A percentile compares a stretch with the other conserved stretches of the same genome.
phyloP scores from a whole-genome alignment of 2,888 invertebrate genomes.

The Amphipoea lucens region DNA sequence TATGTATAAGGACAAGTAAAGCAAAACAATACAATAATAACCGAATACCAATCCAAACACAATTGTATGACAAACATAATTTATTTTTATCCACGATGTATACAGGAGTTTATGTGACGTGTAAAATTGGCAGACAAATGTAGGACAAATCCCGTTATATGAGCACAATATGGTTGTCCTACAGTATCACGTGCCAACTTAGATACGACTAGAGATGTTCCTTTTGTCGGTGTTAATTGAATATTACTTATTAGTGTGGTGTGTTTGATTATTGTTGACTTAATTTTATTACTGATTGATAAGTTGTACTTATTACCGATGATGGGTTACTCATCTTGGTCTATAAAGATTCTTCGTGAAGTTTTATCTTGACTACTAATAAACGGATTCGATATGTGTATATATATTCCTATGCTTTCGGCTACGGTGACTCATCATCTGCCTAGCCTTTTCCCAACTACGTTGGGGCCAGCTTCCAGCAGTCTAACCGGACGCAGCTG shows the following conservation, averaged over 20 bases:
- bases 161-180: conserved; percentile 53
- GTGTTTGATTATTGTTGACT: not conserved
- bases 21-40: not conserved
- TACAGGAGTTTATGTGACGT: conserved; percentile 42
- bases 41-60: conserved; percentile 3
- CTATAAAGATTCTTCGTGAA: not conserved
- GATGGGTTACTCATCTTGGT: not conserved
- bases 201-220: conserved; percentile 73
- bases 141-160: conserved; percentile 47
- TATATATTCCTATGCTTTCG: not conserved
- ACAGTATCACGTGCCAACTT: conserved; percentile 53
- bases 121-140: conserved; percentile 43
- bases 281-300: not conserved
- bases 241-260: conserved; percentile 8
- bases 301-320: not conserved
- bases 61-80: conserved; percentile 17
- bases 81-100: conserved; percentile 27
- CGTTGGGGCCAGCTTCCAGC: not conserved
- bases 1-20: not conserved
- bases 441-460: not conserved
- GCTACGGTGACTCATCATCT: not conserved
- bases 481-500: not conserved
- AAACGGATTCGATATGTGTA: not conserved
- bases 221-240: conserved; percentile 58
- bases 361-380: not conserved